These are phyloP conservation scores for Haplochromis vanheusdeni DNA, from an alignment of 2,113 vertebrate species.

Conservation along the genomic window DNA sequence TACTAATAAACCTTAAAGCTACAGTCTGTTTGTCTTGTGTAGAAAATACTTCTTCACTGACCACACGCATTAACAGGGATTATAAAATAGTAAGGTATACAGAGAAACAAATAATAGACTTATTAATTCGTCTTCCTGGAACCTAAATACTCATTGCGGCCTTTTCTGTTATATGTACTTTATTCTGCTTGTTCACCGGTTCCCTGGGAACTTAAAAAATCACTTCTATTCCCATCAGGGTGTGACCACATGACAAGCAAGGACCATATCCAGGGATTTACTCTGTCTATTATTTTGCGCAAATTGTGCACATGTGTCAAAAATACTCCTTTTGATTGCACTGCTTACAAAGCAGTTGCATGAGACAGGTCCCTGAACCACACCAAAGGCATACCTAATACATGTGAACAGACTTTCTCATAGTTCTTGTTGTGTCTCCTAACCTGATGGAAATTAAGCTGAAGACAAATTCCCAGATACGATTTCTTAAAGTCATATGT, in stretches of 20 bases:
- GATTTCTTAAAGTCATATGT: background rate
- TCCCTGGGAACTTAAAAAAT: background rate
- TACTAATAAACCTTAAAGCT: background rate
- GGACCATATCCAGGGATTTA: background rate
- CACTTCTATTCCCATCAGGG: background rate
- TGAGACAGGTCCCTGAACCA: background rate
- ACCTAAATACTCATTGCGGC: background rate
- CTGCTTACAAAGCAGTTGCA: background rate
- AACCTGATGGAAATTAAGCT: background rate
- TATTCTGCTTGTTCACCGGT: background rate
- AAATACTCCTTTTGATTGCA: background rate
- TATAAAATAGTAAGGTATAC: background rate
- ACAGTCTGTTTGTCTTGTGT: background rate
- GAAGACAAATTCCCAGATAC: background rate
- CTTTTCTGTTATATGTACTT: background rate
- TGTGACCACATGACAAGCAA: background rate
- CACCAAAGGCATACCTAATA: background rate
- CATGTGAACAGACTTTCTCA: background rate
- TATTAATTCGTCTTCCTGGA: background rate
- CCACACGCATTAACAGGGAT: background rate
- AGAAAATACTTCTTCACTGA: background rate
- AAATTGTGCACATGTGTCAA: background rate
- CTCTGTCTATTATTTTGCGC: background rate
- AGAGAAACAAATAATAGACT: background rate
- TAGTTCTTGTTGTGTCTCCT: background rate